Percentiles rank a stretch among this genome's conserved stretches.
Conservation (phyloP, 2,888 invertebrate genomes). For the Thera obeliscata region DNA sequence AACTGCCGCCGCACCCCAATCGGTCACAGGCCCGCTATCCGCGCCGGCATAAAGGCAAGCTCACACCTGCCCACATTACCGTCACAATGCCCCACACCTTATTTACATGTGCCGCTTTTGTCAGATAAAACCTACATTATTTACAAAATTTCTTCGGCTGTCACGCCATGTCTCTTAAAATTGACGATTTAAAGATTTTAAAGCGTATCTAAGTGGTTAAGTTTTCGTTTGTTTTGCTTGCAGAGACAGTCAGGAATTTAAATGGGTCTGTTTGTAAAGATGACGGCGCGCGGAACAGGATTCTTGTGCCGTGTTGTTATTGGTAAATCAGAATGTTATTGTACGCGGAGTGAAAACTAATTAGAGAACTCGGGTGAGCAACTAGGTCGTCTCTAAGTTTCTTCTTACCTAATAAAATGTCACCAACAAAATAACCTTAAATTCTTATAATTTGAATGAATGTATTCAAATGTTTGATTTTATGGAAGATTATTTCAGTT, state of each 20-base stretch:
- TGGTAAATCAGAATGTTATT: conserved; percentile 18
- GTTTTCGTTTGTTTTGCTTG: conserved; percentile 30
- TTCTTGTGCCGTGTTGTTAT: conserved; percentile 14
- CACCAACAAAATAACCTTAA: too few species aligned
- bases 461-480: too few species aligned
- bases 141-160: conserved; percentile 61
- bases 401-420: too few species aligned
- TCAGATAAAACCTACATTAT: conserved; percentile 54
- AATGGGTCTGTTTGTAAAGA: conserved; percentile 21
- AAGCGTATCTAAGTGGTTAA: conserved; percentile 21
- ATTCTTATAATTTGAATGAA: too few species aligned
- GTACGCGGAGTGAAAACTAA: conserved; percentile 5
- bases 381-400: too few species aligned
- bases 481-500: background rate
- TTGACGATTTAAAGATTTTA: conserved; percentile 34
- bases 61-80: conserved; percentile 65
- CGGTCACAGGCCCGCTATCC: conserved; percentile 55
- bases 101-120: conserved; percentile 45
- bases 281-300: background rate
- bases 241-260: conserved; percentile 25
- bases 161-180: conserved; percentile 41
- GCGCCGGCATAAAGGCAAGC: conserved; percentile 54
- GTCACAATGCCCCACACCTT: conserved; percentile 37
- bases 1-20: conserved; percentile 49
- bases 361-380: background rate